Conservation (phyloP, 2,797 vertebrate species). For the Synaphobranchus kaupii region DNA sequence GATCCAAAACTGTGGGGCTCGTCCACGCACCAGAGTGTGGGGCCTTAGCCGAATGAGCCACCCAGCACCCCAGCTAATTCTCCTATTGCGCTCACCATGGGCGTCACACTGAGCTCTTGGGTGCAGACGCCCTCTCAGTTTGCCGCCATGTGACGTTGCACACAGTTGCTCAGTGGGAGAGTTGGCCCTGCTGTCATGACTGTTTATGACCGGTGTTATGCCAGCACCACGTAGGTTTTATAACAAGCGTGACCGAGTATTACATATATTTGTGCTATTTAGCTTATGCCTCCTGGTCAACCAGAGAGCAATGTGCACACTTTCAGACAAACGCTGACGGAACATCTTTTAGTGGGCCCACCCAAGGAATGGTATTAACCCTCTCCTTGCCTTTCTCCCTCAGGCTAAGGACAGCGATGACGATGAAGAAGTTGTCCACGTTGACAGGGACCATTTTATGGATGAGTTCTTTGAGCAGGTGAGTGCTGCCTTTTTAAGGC, state of each 20-base stretch:
- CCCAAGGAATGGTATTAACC: not conserved
- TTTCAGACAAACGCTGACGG: not conserved
- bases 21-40: no score
- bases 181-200: not conserved
- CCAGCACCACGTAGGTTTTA: not conserved
- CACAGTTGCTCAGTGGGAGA: no score
- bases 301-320: not conserved
- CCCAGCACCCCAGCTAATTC: no score
- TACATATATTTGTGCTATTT: not conserved
- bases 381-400: constrained; percentile 19
- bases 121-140: no score
- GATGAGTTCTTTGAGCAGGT: constrained; percentile 96
- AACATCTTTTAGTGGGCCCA: not conserved
- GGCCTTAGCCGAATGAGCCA: no score
- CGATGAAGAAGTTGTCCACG: constrained; percentile 91
- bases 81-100: no score
- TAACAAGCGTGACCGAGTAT: not conserved
- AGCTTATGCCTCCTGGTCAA: not conserved
- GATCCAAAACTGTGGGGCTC: no score
- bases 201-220: no score
- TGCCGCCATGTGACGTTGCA: no score
- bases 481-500: constrained; percentile 29
- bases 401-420: constrained; percentile 95
- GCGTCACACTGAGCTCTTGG: no score
- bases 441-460: constrained; percentile 93